Conservation (phyloP, 2,113 vertebrate species). For the Syrmaticus mikado region DNA sequence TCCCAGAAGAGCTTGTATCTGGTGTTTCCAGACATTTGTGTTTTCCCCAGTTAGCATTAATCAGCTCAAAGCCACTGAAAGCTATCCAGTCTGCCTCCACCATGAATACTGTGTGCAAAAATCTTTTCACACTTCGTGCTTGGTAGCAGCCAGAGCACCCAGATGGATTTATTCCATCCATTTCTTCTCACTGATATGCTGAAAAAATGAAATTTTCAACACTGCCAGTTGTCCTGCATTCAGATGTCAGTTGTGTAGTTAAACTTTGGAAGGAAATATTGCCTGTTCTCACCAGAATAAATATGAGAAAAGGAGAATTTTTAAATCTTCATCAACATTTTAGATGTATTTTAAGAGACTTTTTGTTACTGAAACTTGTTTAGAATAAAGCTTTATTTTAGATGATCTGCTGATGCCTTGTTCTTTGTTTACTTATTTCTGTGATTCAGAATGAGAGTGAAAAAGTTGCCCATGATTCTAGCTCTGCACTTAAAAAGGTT, state of each 20-base stretch:
- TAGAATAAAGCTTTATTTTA: background rate
- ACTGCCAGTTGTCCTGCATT: background rate
- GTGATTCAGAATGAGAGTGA: slow-evolving; percentile 86
- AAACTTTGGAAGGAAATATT: background rate
- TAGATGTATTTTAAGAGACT: background rate
- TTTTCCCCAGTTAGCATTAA: slow-evolving; percentile 18
- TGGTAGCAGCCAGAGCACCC: background rate
- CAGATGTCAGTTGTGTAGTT: background rate
- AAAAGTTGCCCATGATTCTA: slow-evolving; percentile 94
- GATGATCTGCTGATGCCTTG: background rate
- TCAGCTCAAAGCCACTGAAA: slow-evolving; percentile 19
- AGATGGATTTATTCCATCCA: background rate
- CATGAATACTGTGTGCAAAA: background rate
- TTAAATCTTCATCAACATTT: background rate
- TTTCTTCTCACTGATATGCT: background rate
- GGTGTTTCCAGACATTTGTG: background rate
- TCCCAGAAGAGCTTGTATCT: background rate
- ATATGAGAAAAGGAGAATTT: background rate
- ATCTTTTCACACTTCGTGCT: background rate
- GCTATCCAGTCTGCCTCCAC: background rate
- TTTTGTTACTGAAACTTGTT: fast-evolving
- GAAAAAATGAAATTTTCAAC: background rate
- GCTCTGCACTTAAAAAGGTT: slow-evolving; percentile 93
- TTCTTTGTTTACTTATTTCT: fast-evolving
- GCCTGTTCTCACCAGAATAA: background rate